Evolutionary conservation across 2,797 vertebrate genomes (phyloP).

Genomic region (Myripristis jacobus): DNA sequence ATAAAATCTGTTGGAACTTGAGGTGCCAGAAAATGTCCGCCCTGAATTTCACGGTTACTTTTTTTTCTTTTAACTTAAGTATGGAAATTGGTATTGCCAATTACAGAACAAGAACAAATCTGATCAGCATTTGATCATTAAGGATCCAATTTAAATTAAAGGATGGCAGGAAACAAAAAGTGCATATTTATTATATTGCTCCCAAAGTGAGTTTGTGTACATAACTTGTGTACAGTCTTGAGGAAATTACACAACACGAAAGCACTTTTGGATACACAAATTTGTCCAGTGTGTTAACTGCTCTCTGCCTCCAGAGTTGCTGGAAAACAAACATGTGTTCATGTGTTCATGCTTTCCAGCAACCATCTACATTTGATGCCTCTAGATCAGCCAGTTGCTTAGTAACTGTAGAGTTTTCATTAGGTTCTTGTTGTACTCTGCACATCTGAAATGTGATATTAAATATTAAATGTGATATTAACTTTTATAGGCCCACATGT

Average conservation of each 20-base stretch:
- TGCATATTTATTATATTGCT: conserved; percentile 6
- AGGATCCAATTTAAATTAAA: conserved; percentile 43
- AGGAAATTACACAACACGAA: conserved; percentile 25
- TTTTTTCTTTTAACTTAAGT: conserved; percentile 22
- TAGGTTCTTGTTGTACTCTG: not conserved
- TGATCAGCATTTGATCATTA: conserved; percentile 27
- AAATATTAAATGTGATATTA: not conserved
- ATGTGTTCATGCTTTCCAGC: too few species aligned
- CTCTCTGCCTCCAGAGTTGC: conserved; percentile 12
- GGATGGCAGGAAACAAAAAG: conserved; percentile 24
- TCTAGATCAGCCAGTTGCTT: too few species aligned
- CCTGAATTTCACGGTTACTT: conserved; percentile 27
- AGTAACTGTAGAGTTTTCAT: not conserved
- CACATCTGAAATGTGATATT: not conserved
- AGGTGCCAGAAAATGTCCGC: conserved; percentile 24
- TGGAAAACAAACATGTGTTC: too few species aligned
- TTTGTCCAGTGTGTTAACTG: not conserved
- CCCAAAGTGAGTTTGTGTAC: not conserved
- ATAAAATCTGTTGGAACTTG: conserved; percentile 50
- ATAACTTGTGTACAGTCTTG: conserved; percentile 3
- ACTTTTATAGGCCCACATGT: not conserved
- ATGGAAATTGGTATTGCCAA: conserved; percentile 32
- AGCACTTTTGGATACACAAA: not conserved
- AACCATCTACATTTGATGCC: too few species aligned
- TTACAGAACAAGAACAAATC: conserved; percentile 46